Evolutionary conservation across 2,113 vertebrate genomes (phyloP), one percentile per base, ranked within the genome.

Genomic region (Sander vitreus): DNA sequence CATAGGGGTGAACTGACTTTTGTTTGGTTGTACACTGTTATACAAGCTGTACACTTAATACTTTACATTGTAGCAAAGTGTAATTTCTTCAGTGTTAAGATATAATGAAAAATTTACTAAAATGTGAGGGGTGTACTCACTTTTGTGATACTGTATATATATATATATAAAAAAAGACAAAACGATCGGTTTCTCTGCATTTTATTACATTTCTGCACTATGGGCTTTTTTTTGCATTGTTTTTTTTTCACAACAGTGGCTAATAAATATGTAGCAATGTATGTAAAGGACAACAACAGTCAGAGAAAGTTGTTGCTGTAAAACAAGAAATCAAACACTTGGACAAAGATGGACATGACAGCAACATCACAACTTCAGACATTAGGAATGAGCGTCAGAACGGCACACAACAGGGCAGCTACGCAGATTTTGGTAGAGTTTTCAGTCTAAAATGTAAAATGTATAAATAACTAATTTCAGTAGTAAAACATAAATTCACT

Each of bases 141-240:
- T 27, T 27, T 27, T 27, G 27, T 27, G 27, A 27, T 27, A 27
- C 27, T 27, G 27, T 27, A 27, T 27, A 27, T 27, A 27, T 25
- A 25, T 25, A 25, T 25, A 25, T 25, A 39, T 0, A 39, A 39
- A 39, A 39, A 10, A 10, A 10, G n/a, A 83, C 54, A 88, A 39
- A 71, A n/a, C 0, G 1, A 48, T n/a, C 18, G 0, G 23, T 78
- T 87, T 88, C 50, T 81, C 45, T 63, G 84, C 58, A 43, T 87
- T 94, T 94, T 93, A 92, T 91, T 94, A 86, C 75, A 87, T 92
- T 76, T 92, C 85, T 89, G 78, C 87, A 90, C 85, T 88, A 85
- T 67, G 85, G 78, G 84, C 33, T 65, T 91, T 89, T 30, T 33
- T 90, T 91, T 93, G 88, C 92, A 93, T 92, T 90, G 68, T 30